Evolutionary conservation across 2,888 invertebrate genomes (phyloP).

Genomic region (Drosophila mettleri): DNA sequence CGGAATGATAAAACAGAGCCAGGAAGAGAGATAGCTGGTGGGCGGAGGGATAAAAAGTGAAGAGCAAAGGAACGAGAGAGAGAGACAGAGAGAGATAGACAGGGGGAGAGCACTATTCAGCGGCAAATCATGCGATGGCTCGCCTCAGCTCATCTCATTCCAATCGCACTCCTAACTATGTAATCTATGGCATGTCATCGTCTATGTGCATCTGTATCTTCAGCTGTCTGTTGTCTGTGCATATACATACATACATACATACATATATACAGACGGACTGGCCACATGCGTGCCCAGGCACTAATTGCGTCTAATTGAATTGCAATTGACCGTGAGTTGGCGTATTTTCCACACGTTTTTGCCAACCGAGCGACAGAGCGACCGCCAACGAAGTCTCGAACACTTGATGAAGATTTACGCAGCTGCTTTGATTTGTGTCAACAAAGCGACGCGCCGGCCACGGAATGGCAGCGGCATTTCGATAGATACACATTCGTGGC

Average conservation of each 20-base stretch:
- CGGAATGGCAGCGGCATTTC: conserved; percentile 21
- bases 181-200: conserved; percentile 71
- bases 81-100: conserved; percentile 1
- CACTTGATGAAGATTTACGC: conserved; percentile 78
- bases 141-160: conserved; percentile 20
- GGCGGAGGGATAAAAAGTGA: conserved; percentile 3
- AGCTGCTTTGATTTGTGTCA: conserved; percentile 79
- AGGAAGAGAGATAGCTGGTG: background rate
- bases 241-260: conserved; percentile 7
- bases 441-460: conserved; percentile 53
- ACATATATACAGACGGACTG: background rate
- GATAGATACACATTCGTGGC: conserved; percentile 37
- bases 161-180: conserved; percentile 54
- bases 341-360: conserved; percentile 77
- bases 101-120: conserved; percentile 13
- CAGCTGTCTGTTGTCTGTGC: conserved; percentile 34
- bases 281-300: conserved; percentile 57
- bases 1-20: conserved; percentile 9
- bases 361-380: conserved; percentile 36
- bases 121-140: conserved; percentile 58
- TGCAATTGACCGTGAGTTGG: conserved; percentile 81
- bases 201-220: conserved; percentile 38
- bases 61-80: conserved; percentile 1
- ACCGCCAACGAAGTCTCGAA: conserved; percentile 30
- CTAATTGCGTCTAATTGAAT: conserved; percentile 81